Evolutionary conservation across 2,888 invertebrate genomes (phyloP).

Genomic region (Ochropleura leucogaster): DNA sequence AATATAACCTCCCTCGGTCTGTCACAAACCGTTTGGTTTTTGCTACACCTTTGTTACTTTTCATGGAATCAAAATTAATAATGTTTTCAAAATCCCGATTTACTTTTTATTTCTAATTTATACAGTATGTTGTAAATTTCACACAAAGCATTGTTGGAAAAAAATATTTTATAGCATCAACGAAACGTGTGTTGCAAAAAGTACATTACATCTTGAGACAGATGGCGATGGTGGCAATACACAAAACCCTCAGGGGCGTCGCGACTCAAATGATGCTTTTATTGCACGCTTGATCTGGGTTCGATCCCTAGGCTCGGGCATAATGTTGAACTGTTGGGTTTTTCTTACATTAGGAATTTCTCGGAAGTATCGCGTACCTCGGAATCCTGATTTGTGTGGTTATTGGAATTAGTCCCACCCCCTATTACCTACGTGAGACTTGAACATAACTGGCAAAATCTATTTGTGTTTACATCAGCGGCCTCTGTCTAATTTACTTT

Average conservation of each 20-base stretch:
- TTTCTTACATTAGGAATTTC: not conserved
- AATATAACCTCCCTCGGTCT: conserved; percentile 17
- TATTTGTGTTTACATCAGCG: too few relatives aligned
- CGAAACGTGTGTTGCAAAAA: not conserved
- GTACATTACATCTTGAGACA: not conserved
- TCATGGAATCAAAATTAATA: not conserved
- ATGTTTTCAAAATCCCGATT: too few relatives aligned
- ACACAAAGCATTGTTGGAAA: not conserved
- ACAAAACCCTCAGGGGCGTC: not conserved
- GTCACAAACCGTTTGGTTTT: conserved; percentile 55
- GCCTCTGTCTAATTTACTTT: not conserved
- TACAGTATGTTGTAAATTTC: not conserved
- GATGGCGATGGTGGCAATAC: not conserved
- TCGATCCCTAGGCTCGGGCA: not conserved
- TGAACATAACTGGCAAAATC: not conserved
- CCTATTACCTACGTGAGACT: not conserved
- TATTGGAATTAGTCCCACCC: not conserved
- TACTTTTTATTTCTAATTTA: not conserved
- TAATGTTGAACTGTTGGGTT: too few relatives aligned
- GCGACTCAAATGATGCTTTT: not conserved
- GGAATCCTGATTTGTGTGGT: not conserved
- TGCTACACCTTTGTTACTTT: conserved; percentile 12
- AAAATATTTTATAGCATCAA: not conserved
- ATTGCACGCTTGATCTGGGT: not conserved
- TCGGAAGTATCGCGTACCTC: not conserved